These are phyloP conservation scores for Gallirallus australis DNA, from an alignment of 2,797 vertebrate species.

Conservation along the genomic window DNA sequence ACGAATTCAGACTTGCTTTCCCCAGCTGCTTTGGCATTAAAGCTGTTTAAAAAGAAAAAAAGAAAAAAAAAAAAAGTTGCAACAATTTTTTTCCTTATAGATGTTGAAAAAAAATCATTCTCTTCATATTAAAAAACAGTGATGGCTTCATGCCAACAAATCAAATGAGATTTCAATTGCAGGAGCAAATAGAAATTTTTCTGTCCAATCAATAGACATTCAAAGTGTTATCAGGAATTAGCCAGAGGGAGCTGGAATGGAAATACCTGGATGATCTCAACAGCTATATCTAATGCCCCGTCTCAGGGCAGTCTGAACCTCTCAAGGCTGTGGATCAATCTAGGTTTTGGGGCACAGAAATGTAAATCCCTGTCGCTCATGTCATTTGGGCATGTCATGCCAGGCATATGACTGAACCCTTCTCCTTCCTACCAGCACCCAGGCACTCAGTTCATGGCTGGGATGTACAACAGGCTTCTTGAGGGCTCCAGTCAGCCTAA, in stretches of 20 bases:
- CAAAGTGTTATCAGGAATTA: conserved; percentile 20
- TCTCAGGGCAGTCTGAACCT: neutral
- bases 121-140: neutral
- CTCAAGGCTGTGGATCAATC: neutral
- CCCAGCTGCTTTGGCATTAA: conserved; percentile 39
- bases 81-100: conserved; percentile 26
- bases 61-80: neutral
- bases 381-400: rapidly evolving
- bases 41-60: neutral
- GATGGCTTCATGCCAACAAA: conserved; percentile 20
- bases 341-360: neutral
- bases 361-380: neutral
- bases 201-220: conserved; percentile 36
- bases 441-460: neutral
- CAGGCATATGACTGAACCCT: neutral
- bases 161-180: conserved; percentile 38
- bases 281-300: rapidly evolving
- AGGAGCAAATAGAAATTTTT: conserved; percentile 28
- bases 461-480: neutral
- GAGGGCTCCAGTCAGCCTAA: neutral
- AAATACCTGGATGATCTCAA: neutral
- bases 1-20: conserved; percentile 47
- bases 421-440: neutral
- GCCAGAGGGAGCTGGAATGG: neutral
- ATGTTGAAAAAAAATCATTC: neutral